Evolutionary conservation across 2,113 vertebrate species (phyloP), one percentile per base, ranked within the genome.

Genomic region (Stigmatopora argus): DNA sequence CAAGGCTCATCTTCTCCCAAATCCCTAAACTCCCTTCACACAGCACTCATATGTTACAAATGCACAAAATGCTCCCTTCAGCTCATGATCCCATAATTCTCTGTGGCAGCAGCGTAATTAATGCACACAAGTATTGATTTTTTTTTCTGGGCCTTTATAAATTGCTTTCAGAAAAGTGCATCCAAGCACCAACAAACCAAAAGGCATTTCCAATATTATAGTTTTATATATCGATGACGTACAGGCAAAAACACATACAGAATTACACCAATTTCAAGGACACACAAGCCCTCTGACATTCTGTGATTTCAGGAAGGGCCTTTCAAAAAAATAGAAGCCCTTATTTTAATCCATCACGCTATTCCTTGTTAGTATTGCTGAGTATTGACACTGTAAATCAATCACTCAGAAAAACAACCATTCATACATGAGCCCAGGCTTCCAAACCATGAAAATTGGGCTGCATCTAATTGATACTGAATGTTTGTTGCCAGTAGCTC

Each of bases 101-200:
- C 84, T 79, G 78, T 91, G 92, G 91, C 87, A 91, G 92, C 88
- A 66, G 70, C 82, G 88, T 93, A 91, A 94, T 93, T 93, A 93
- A 96, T 95, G 93, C 92, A 94, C 87, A 92, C 91, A 91, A 85
- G 81, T 92, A 95, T 96, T 92, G 94, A 93, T 95, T 94, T 92
- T 82, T 83, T 63, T 69, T 81, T 72, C 45, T 70, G 38, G 52
- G 21, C 52, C 45, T 45, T 75, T 86, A 81, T 73, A 72, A 67
- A 45, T 69, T 67, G 55, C 80, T 67, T 78, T 73, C 46, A 64
- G 46, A 18, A 66, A 57, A 70, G 49, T 51, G 62, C 14, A 62
- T 77, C 77, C 80, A 67, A 73, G 45, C 31, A 17, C 35, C 58
- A 26, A 62, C 45, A 17, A 8, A 41, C 78, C 78, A 41, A 64